Base-by-base conservation (phyloP, 2,888 invertebrate species). In the Eugnorisma glareosa region DNA sequence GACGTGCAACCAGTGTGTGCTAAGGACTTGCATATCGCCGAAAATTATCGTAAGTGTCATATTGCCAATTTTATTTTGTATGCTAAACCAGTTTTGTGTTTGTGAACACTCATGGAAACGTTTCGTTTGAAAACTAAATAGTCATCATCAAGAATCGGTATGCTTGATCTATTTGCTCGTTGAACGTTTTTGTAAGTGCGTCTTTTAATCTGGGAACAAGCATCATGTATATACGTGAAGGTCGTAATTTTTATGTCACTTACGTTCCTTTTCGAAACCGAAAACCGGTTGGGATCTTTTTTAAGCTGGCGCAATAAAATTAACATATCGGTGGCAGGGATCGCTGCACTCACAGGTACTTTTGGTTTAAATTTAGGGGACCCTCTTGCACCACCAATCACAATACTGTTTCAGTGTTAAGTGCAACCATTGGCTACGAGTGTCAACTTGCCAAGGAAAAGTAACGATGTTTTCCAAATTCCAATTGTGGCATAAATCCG, bases 231-330 rank as follows among this genome's bases (percentile, higher is more conserved):
- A 11, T 40, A 91, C 88, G 89, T 91, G 94, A 94, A 94, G 94
- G 94, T 93, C 94, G 92, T 93, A 90, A 94, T 93, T 94, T 94
- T 94, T 93, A 93, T 95, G 94, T 94, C 94, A 95, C 92, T 93
- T 94, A 93, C 93, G 94, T 93, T 94, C 93, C 93, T 94, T 95
- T 95, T 95, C 93, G 93, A 95, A 93, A 94, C 91, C 86, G 87
- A 94, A 94, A 95, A 96, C 96, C 95, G 95, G 96, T 96, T 94
- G 89, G 91, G 93, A 93, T 94, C 89, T 92, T 94, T 94, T 95
- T 95, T 93, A 92, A 93, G 94, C 91, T 93, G 94, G 93, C 93
- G 94, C 95, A 95, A 95, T 96, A 96, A 96, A 96, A 96, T 95
- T 95, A 94, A 93, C 95, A 95, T 96, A 96, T 95, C 95, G 89